Evolutionary conservation across 1,140 invertebrate species (phyloP), one percentile per base, ranked within the genome.

Genomic region (Drosophila asahinai): DNA sequence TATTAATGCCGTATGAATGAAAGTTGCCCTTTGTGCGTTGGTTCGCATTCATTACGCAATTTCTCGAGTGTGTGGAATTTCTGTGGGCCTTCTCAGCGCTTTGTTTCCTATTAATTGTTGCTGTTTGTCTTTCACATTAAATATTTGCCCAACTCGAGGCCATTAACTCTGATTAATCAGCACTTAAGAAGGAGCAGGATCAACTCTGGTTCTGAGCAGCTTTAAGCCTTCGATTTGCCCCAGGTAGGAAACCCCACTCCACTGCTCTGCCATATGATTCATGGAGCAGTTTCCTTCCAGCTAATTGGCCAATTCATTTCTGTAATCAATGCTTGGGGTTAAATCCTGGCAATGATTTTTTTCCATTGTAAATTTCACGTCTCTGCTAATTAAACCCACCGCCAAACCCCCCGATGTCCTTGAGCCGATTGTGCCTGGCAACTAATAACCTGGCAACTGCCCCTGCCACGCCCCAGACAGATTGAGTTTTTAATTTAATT

Each of bases 141-240:
- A 65, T 76, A 79, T 62, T 59, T 74, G 54, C 45, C 42, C 45
- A 40, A 38, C 38, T 43, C 47, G 27, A 57, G 54, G 61, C 77
- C 81, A 87, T 89, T 78, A 78, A 81, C 83, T 81, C 70, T 87
- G 83, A 87, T 87, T 84, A 87, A 89, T 81, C 81, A 60, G 52
- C 62, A 66, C 86, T 89, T 83, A 87, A 74, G 77, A 64, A 61
- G 51, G 33, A 49, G 49, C 19, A 42, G 30, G 42, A 43, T 25
- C 12, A 36, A 27, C 17, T 36, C 25, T 19, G 12, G 12, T 57
- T 15, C 48, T 42, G 60, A 70, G 74, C 75, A 19, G 75, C 65
- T 48, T 63, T 51, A 80, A 27, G 38, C 27, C 33, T 71, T 60
- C 54, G 54, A 40, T 67, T 71, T 60, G 59, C 62, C 64, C 36